Base-by-base conservation (phyloP, 2,113 vertebrate genomes). In the Pelmatolapia mariae region DNA sequence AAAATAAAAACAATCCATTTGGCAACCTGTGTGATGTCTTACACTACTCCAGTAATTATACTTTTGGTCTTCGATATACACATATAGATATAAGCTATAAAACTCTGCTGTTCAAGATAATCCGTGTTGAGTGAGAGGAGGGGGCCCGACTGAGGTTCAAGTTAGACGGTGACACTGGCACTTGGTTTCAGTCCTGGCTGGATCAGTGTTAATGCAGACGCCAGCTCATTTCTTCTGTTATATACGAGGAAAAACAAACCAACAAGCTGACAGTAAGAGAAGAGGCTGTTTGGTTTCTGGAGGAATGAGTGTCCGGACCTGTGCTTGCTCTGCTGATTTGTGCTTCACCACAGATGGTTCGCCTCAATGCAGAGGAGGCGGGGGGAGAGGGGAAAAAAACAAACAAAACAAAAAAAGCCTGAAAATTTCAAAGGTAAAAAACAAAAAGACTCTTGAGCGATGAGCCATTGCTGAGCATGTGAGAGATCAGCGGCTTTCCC, bases 141-240 rank as follows among this genome's bases (percentile, higher is more conserved):
- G 66, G 36, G 38, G 38, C 11, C 18, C 1, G 53, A 59, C 19
- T 10, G 94, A 92, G 91, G 94, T 97, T 97, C 96, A 96, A 97
- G 97, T 97, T 95, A 95, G 90, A 94, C 94, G 68, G 95, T 95
- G 95, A 95, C 91, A 96, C 96, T 94, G 96, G 91, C 91, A 63
- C 79, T 68, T 12, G 6, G 52, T 43, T 78, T 24, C 3, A 59
- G 53, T 68, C 36, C 80, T 3, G 61, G n/a, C 10, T 12, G 80
- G 3, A 76, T 83, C 53, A 26, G 43, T 29, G 71, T 47, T 76
- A 76, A 76, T 53, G 80, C 83, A 81, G 79, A 53, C 66, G 76
- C 47, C 10, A 2, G 11, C 52, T 11, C 15, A 52, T 63, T 82
- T 31, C 11, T 59, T 22, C 38, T 43, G 54, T 87, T 85, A 13